These are phyloP conservation scores for Graptemys geographica DNA, from an alignment of 2,797 vertebrate genomes.

Conservation along the genomic window DNA sequence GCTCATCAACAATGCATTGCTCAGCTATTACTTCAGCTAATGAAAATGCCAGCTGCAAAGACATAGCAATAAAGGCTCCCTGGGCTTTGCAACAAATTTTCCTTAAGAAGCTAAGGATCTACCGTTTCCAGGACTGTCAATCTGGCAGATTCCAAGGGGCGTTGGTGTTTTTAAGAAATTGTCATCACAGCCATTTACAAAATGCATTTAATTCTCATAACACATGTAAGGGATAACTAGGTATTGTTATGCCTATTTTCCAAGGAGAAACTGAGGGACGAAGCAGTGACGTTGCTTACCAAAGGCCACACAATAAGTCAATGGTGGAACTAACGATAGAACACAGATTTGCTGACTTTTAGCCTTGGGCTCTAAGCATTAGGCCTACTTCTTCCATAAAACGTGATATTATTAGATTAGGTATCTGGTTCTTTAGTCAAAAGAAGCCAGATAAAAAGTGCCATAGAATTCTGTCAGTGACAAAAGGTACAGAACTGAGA, in stretches of 20 bases:
- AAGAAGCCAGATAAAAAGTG: background rate
- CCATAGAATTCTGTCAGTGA: background rate
- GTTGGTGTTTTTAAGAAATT: background rate
- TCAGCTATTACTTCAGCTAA: background rate
- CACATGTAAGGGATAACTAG: background rate
- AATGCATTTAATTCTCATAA: background rate
- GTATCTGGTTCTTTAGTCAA: fast-evolving
- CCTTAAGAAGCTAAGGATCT: background rate
- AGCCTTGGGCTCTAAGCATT: background rate
- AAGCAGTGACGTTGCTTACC: fast-evolving
- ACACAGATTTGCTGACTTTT: background rate
- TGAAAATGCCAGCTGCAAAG: background rate
- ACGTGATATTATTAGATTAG: fast-evolving
- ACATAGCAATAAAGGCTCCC: background rate
- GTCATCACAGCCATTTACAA: background rate
- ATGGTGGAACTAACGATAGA: background rate
- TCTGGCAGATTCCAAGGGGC: background rate
- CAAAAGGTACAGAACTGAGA: background rate
- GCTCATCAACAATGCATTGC: slow-evolving; percentile 16
- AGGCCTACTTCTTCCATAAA: background rate
- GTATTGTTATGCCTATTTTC: background rate
- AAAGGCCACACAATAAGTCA: fast-evolving
- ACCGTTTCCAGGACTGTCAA: slow-evolving; percentile 1
- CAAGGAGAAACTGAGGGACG: background rate
- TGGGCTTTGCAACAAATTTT: slow-evolving; percentile 7